Base-by-base conservation (phyloP, 2,888 invertebrate species). In the Heliconius ismenius region DNA sequence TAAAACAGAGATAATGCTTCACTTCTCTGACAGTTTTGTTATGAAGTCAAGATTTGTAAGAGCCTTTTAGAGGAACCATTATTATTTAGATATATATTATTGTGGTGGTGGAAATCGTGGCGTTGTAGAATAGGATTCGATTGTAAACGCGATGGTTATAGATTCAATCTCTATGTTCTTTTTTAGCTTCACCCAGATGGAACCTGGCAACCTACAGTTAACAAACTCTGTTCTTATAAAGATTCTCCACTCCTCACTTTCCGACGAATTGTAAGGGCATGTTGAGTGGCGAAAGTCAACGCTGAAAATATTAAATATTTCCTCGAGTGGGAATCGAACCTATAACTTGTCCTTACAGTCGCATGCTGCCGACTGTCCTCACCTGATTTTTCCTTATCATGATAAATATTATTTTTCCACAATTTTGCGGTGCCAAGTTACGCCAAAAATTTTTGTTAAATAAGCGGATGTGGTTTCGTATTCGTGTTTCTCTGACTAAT, bases 1-100 rank as follows among this genome's bases (percentile, higher is more conserved):
- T 75, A 72, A 78, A 78, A 75, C 76, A 62, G 67, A 74, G 24
- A 58, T 58, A 78, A 78, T 79, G 75, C 78, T 67, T 79, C 78
- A 78, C 28, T 62, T 74, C 54, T 26, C 39, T 73, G 79, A 77
- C 75, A 73, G 60, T 77, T 74, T 15, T 26, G 74, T 73, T 76
- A 65, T 70, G 65, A 76, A 69, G 63, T 76, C 28, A 43, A 64
- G 65, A 43, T 63, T 73, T 64, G 58, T 67, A 32, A 63, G 64
- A 54, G 7, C 39, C 39, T 73, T 60, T 60, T 60, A 62, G n/a
- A 73, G 62, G 24, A 73, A 62, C 63, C n/a, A 63, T 73, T 62
- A 62, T 73, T 39, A 54, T n/a, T 70, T 24, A 24, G 58, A 70
- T 58, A 24, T 67, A n/a, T 24, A 60, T 26, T 60, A 60, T 26